Conservation (phyloP, 2,113 vertebrate genomes). For the Aythya baeri region DNA sequence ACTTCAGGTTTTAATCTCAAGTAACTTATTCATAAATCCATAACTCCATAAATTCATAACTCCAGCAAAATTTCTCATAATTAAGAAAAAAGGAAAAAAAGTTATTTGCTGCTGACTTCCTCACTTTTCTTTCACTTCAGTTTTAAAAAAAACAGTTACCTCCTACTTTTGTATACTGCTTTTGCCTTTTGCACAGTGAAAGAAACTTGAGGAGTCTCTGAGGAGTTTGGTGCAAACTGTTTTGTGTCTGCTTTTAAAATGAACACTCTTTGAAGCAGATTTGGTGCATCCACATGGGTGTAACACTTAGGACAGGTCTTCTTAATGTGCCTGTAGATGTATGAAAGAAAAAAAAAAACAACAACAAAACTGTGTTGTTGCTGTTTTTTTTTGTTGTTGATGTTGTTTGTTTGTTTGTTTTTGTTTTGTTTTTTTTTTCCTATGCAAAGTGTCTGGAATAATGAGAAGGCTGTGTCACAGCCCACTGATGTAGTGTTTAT, state of each 20-base stretch:
- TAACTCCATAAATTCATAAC: background rate
- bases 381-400: too few relatives aligned
- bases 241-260: background rate
- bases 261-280: background rate
- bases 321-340: background rate
- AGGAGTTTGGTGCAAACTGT: background rate
- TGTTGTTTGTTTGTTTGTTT: too few relatives aligned
- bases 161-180: background rate
- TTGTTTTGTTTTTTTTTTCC: background rate
- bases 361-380: too few relatives aligned
- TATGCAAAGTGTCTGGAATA: background rate
- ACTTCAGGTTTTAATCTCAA: background rate
- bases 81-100: accelerated
- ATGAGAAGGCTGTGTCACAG: background rate
- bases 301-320: too few relatives aligned
- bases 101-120: background rate
- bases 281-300: background rate
- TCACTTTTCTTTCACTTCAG: background rate
- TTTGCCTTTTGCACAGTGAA: background rate
- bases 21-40: background rate
- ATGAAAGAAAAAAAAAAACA: background rate
- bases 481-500: background rate
- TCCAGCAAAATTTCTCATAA: background rate
- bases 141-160: background rate
- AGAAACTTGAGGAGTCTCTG: background rate